Base-by-base conservation (phyloP, 2,797 vertebrate genomes). In the Mormyrops boulengeri region DNA sequence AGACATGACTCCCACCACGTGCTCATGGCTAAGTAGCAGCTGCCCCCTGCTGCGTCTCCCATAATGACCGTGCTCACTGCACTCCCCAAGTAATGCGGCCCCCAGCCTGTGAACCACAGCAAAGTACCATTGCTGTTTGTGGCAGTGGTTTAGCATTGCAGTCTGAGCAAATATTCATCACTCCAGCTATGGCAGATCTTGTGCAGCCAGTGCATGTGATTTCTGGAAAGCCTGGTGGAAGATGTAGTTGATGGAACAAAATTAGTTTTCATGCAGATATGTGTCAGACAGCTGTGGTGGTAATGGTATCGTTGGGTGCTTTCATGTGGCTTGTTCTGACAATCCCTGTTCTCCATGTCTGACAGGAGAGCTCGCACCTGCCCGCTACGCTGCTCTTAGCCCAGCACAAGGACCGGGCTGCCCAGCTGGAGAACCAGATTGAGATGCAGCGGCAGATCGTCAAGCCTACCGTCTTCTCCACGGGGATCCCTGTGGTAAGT, bases 401-500 rank as follows among this genome's bases (percentile, higher is more conserved):
- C 91, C 96, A 99, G 92, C 98, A 99, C 95, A 99, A 99, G 92
- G 97, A 97, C 92, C 97, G 97, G 88, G 97, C 97, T 26, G 95
- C 96, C 5, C 97, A 99, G 91, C 93, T 99, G 93, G 98, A 98
- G 95, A 97, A 95, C 77, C 95, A 98, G 89, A 95, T 99, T 88
- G 98, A 99, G 93, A 97, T 97, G 93, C 97, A 98, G 91, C 98
- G 97, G 92, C 96, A 97, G 92, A 89, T 93, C 8, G 94, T 96
- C 92, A 99, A 98, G 95, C 95, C 97, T 91, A 97, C 95, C 0
- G 96, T 97, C 0, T 99, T 99, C 95, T 99, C 99, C 89, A 99
- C 98, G 88, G 98, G 98, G 93, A 99, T 99, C 93, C 97, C 97
- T 94, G 97, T 98, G 97, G 98, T 99, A 95, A 97, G 97, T 93